Evolutionary conservation across 1,140 invertebrate species (phyloP).

Genomic region (Habropoda laboriosa): DNA sequence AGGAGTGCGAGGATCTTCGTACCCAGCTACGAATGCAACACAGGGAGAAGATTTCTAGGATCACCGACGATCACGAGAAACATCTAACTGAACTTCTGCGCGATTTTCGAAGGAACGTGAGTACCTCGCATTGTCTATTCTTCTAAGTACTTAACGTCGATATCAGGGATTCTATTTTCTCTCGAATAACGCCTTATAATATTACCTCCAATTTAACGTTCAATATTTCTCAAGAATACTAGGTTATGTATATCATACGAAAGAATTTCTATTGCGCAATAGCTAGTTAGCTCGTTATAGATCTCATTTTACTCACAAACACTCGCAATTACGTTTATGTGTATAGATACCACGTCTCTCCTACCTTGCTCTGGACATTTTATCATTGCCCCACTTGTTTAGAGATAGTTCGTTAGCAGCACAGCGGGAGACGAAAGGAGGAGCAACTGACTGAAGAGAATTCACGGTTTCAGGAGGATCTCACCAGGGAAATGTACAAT

Average conservation of each 20-base stretch:
- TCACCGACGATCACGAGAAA: constrained; percentile 84
- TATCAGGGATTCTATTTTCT: background rate
- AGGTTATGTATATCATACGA: background rate
- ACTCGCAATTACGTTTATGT: constrained; percentile 6
- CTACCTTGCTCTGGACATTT: no score
- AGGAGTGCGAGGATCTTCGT: constrained; percentile 77
- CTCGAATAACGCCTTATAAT: background rate
- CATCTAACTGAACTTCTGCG: constrained; percentile 81
- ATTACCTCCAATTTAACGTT: background rate
- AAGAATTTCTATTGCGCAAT: constrained; percentile 14
- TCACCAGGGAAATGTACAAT: constrained; percentile 85
- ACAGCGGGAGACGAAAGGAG: background rate
- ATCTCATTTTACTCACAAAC: no score
- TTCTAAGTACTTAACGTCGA: background rate
- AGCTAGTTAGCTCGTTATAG: constrained; percentile 6
- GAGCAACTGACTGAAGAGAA: background rate
- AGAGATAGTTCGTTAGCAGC: background rate
- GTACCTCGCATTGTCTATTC: constrained; percentile 55
- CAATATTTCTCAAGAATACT: constrained; percentile 10
- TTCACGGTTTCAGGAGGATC: constrained; percentile 79
- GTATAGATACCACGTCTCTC: no score
- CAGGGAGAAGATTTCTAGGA: constrained; percentile 82
- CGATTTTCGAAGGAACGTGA: constrained; percentile 80
- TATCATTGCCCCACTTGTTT: no score
- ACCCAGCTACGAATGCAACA: constrained; percentile 79